Conservation (phyloP, 1,140 invertebrate species). For the Chironomus tepperi region DNA sequence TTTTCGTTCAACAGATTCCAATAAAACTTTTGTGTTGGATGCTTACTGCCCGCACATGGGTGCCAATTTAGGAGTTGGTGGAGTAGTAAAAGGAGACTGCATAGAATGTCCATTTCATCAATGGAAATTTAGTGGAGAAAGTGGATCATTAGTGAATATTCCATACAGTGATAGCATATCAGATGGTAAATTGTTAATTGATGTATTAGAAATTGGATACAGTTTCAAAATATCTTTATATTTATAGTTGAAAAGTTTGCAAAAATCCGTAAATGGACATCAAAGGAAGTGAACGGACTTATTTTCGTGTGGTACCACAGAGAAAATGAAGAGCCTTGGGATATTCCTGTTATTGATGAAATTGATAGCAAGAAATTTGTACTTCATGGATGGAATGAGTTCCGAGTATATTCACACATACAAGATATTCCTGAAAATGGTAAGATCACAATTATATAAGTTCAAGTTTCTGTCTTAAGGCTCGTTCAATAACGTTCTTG, state of each 20-base stretch:
- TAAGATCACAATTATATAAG: background rate
- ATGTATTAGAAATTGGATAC: too few species aligned
- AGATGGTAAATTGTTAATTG: slow-evolving; percentile 27
- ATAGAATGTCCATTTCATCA: slow-evolving; percentile 84
- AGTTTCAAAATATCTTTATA: too few species aligned
- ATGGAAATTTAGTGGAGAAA: slow-evolving; percentile 66
- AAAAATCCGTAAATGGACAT: slow-evolving; percentile 55
- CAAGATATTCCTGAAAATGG: slow-evolving; percentile 89
- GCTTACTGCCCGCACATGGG: slow-evolving; percentile 87
- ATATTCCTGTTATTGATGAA: slow-evolving; percentile 47
- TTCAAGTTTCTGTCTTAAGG: too few species aligned
- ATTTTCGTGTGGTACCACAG: slow-evolving; percentile 81
- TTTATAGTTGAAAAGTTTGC: slow-evolving; percentile 49
- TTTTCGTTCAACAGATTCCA: slow-evolving; percentile 52
- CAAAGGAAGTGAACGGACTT: slow-evolving; percentile 59
- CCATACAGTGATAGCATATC: slow-evolving; percentile 46
- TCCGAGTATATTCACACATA: slow-evolving; percentile 62
- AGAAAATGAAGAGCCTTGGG: slow-evolving; percentile 64
- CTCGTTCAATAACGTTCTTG: too few species aligned
- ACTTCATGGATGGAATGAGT: slow-evolving; percentile 68
- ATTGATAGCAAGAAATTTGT: slow-evolving; percentile 49
- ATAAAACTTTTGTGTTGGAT: slow-evolving; percentile 59
- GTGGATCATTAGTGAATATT: slow-evolving; percentile 61
- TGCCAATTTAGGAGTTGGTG: slow-evolving; percentile 72
- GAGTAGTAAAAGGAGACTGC: slow-evolving; percentile 62